Base-by-base conservation (phyloP, 2,888 invertebrate genomes). In the Andrena fulva region DNA sequence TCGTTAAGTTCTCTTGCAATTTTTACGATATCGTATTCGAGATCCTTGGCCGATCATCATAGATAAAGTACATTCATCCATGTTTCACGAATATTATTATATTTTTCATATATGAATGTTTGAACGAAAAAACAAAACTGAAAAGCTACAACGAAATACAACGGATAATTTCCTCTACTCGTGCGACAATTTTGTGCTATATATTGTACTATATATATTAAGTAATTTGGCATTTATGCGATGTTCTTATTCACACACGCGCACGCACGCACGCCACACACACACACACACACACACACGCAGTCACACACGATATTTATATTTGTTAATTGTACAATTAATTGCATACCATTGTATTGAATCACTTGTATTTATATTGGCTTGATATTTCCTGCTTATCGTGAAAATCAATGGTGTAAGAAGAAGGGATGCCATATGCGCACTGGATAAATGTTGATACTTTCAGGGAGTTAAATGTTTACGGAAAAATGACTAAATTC, bases 381-480 rank as follows among this genome's bases (percentile, higher is more conserved):
- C 84, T 86, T 83, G 74, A 86, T 84, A 82, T 82, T 72, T 60
- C 63, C 68, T 73, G n/a, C 68, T 80, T 80, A 31, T 27, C 84
- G 68, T 85, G 66, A 87, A 90, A 89, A 91, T 92, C 92, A 93
- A 92, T 93, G 92, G 92, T 93, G 92, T 93, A 93, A 90, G 89
- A 92, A 89, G 89, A 89, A 86, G 85, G 82, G 83, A 67, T 84
- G 73, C 81, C 80, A 84, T 69, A 84, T 60, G 80, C 80, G 68
- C 59, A 35, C 29, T 69, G 74, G 74, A 85, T 83, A 64, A 77
- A 56, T 73, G 76, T 88, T 85, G 87, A 87, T 87, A 77, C 80
- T 88, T 88, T 89, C 89, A 88, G 88, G 89, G 78, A 84, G 64
- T 82, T 67, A 73, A 82, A 82, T 81, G 16, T 79, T 80, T 66